These are phyloP conservation scores for Coryphaenoides rupestris DNA, from an alignment of 2,113 vertebrate genomes.

Conservation along the genomic window DNA sequence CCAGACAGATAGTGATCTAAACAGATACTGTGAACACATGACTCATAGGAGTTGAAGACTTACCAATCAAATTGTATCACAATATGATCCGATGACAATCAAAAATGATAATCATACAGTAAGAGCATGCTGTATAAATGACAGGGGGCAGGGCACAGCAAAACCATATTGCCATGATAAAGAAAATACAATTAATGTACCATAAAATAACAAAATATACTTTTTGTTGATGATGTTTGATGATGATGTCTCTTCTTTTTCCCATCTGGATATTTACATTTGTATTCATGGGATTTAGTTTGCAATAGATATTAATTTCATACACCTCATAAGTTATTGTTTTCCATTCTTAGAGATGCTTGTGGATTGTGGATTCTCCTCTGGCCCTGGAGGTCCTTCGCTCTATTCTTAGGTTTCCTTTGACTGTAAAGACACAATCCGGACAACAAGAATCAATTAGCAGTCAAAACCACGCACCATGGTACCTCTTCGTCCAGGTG, in stretches of 20 bases:
- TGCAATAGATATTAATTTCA: constrained; percentile 58
- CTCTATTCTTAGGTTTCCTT: constrained; percentile 73
- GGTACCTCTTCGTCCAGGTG: too few species aligned
- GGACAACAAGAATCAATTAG: background rate
- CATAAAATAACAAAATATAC: constrained; percentile 39
- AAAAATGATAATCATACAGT: constrained; percentile 32
- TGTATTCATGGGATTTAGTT: constrained; percentile 64
- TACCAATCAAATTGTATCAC: background rate
- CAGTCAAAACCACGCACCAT: background rate
- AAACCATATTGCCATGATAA: constrained; percentile 33
- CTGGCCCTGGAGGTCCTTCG: constrained; percentile 67
- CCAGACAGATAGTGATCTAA: background rate
- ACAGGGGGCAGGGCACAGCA: constrained; percentile 7
- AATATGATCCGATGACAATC: background rate
- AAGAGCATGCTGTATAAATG: constrained; percentile 36
- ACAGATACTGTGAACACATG: background rate
- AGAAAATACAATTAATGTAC: constrained; percentile 66
- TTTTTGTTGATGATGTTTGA: constrained; percentile 64
- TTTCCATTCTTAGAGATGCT: constrained; percentile 64
- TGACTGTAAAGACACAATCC: constrained; percentile 58
- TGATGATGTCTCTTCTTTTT: constrained; percentile 58
- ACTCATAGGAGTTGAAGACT: background rate
- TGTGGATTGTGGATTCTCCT: constrained; percentile 51
- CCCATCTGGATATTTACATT: constrained; percentile 63
- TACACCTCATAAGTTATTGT: constrained; percentile 55